phyloP scores from a whole-genome alignment of 2,797 vertebrate species.

The Sternarchorhynchus goeldii region DNA sequence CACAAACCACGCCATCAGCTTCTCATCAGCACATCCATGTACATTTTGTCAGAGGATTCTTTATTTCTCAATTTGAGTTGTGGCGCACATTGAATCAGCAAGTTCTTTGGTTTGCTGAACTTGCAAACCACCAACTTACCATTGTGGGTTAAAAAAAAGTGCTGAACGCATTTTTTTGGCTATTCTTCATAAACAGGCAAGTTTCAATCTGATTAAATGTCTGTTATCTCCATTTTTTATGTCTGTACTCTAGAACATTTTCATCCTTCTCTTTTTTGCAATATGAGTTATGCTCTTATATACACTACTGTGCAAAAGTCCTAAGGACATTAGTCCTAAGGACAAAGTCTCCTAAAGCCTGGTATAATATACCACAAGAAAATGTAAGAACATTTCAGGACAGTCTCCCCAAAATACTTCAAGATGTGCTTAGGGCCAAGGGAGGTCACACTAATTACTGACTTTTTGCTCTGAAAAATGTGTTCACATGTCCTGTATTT shows the following conservation, averaged over 20 bases:
- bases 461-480: too few relatives aligned
- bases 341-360: too few relatives aligned
- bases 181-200: not conserved
- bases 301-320: too few relatives aligned
- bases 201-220: not conserved
- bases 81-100: not conserved
- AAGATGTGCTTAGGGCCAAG: too few relatives aligned
- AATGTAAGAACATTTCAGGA: too few relatives aligned
- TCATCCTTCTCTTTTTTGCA: not conserved
- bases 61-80: constrained; percentile 10
- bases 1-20: not conserved
- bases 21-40: not conserved
- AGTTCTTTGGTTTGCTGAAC: not conserved
- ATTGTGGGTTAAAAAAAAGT: constrained; percentile 1
- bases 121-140: not conserved
- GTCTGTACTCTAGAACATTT: not conserved
- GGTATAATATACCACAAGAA: too few relatives aligned
- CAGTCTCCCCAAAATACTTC: too few relatives aligned
- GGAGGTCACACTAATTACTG: too few relatives aligned
- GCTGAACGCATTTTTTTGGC: not conserved
- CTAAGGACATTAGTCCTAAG: too few relatives aligned
- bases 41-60: not conserved
- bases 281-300: not conserved
- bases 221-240: not conserved
- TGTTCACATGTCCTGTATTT: too few relatives aligned